Conservation (phyloP, 2,797 vertebrate genomes). For the Brachyalestes nurse region DNA sequence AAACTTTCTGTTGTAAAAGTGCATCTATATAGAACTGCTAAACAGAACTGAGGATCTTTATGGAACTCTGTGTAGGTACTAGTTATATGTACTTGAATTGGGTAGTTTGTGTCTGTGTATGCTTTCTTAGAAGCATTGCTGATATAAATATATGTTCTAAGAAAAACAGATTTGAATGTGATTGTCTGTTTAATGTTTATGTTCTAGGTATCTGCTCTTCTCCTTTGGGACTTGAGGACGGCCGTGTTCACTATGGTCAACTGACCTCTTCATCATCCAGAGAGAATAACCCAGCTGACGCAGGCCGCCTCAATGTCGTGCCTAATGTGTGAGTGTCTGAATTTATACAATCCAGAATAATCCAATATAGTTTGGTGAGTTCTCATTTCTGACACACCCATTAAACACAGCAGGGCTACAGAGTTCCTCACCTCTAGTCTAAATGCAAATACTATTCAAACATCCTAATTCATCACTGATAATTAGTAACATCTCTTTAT, state of each 20-base stretch:
- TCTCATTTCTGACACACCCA: too few relatives aligned
- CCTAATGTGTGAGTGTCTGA: slow-evolving; percentile 79
- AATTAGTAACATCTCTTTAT: neutral
- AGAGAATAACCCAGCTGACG: slow-evolving; percentile 83
- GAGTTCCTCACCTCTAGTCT: neutral
- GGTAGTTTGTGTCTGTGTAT: too few relatives aligned
- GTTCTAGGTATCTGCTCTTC: slow-evolving; percentile 75
- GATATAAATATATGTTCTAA: neutral
- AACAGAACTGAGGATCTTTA: too few relatives aligned
- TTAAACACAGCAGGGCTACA: too few relatives aligned
- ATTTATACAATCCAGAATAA: too few relatives aligned
- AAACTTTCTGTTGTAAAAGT: too few relatives aligned
- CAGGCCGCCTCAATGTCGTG: slow-evolving; percentile 81
- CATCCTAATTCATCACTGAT: neutral
- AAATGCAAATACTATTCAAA: neutral
- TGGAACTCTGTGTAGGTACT: too few relatives aligned
- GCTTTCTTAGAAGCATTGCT: too few relatives aligned
- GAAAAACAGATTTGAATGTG: neutral
- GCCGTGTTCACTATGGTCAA: slow-evolving; percentile 79
- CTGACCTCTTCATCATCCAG: slow-evolving; percentile 80
- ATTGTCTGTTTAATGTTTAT: slow-evolving; percentile 1
- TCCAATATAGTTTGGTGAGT: too few relatives aligned
- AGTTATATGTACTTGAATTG: too few relatives aligned
- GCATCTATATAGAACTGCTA: too few relatives aligned
- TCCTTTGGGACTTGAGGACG: slow-evolving; percentile 83